phyloP scores from a whole-genome alignment of 2,888 invertebrate genomes.

The Tillus elongatus region DNA sequence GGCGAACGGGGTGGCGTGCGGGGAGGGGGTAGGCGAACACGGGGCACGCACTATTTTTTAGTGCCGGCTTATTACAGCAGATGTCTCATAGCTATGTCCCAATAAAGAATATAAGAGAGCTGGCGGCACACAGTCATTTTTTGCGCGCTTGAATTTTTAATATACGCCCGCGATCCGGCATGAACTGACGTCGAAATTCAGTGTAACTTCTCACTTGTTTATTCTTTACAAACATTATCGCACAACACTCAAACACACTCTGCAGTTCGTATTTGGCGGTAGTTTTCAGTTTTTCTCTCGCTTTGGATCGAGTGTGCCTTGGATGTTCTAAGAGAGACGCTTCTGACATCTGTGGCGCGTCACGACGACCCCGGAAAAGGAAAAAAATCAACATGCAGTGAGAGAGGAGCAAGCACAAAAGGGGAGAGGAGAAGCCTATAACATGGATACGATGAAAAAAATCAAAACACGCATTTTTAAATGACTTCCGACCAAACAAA shows the following conservation, averaged over 20 bases:
- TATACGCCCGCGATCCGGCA: constrained; percentile 39
- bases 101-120: constrained; percentile 43
- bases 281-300: constrained; percentile 27
- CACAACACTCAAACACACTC: constrained; percentile 11
- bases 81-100: constrained; percentile 52
- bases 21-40: constrained; percentile 38
- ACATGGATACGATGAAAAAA: no score
- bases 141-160: constrained; percentile 44
- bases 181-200: constrained; percentile 31
- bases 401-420: no score
- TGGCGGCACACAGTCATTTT: constrained; percentile 37
- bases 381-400: no score
- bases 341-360: constrained; percentile 23
- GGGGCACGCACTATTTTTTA: constrained; percentile 55
- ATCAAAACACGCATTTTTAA: no score
- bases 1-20: no score
- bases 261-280: constrained; percentile 34
- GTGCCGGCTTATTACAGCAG: constrained; percentile 56
- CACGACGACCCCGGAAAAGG: constrained; percentile 18
- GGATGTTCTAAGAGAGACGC: no score
- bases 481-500: no score
- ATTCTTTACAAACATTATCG: no score
- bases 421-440: no score
- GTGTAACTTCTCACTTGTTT: constrained; percentile 18
- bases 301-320: no score